Evolutionary conservation across 1,140 invertebrate genomes (phyloP).

Genomic region (Sinonovacula constricta): DNA sequence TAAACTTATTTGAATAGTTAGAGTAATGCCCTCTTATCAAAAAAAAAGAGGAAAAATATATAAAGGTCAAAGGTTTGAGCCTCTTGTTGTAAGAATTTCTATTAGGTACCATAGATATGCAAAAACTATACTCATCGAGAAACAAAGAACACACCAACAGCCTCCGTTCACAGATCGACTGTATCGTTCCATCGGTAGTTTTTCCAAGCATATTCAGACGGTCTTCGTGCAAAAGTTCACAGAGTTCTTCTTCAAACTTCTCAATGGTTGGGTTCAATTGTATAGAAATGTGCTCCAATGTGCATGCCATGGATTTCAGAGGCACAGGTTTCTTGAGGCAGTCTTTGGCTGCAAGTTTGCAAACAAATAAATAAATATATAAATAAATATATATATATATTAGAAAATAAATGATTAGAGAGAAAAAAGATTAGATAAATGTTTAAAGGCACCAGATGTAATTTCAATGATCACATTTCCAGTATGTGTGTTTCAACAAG

Average conservation of each 20-base stretch:
- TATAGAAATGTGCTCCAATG: slow-evolving; percentile 71
- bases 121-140: too few species aligned
- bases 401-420: not conserved
- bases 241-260: slow-evolving; percentile 77
- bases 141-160: slow-evolving; percentile 72
- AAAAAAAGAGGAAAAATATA: too few species aligned
- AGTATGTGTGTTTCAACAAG: too few species aligned
- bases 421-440: not conserved
- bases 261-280: slow-evolving; percentile 73
- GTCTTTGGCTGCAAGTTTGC: slow-evolving; percentile 68
- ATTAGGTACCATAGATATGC: too few species aligned
- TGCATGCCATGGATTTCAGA: slow-evolving; percentile 59
- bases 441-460: too few species aligned
- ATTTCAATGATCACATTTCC: too few species aligned
- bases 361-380: too few species aligned
- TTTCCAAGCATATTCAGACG: slow-evolving; percentile 58
- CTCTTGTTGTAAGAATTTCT: too few species aligned
- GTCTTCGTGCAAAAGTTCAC: slow-evolving; percentile 72
- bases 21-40: too few species aligned
- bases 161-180: slow-evolving; percentile 71
- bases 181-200: slow-evolving; percentile 55
- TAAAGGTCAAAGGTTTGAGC: too few species aligned
- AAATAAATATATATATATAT: too few species aligned
- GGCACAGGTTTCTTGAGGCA: slow-evolving; percentile 71
- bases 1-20: too few species aligned